Evolutionary conservation across 2,113 vertebrate species (phyloP).

Genomic region (Pavo muticus): DNA sequence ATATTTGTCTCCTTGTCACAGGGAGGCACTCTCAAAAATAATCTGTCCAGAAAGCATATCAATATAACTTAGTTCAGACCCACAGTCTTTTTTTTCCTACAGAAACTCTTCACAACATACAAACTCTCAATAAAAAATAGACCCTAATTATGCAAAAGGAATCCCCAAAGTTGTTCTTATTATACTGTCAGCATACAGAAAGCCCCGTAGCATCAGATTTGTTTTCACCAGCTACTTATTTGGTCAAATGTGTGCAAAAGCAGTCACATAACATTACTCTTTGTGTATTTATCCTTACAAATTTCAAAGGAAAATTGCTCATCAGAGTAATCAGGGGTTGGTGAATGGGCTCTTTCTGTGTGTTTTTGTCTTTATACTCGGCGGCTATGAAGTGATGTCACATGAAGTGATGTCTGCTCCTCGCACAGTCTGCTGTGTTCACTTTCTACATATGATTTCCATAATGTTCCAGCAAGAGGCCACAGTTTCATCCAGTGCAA

Average conservation of each 20-base stretch:
- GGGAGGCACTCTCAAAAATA: not conserved
- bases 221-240: not conserved
- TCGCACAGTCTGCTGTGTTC: not conserved
- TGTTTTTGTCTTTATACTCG: not conserved
- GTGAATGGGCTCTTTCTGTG: not conserved
- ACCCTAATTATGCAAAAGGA: not conserved
- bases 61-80: not conserved
- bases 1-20: not conserved
- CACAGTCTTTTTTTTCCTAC: not conserved
- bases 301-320: not conserved
- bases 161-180: not conserved
- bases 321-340: not conserved
- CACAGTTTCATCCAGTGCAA: not conserved
- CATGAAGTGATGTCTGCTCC: not conserved
- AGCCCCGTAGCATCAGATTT: accelerated
- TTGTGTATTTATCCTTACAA: not conserved
- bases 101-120: not conserved
- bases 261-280: not conserved
- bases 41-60: not conserved
- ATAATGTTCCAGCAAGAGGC: not conserved
- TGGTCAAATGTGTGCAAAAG: not conserved
- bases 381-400: not conserved
- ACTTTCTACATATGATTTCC: not conserved
- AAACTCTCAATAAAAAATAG: not conserved
- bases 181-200: not conserved